Conservation (phyloP, 2,797 vertebrate genomes). For the Sciurus carolinensis region DNA sequence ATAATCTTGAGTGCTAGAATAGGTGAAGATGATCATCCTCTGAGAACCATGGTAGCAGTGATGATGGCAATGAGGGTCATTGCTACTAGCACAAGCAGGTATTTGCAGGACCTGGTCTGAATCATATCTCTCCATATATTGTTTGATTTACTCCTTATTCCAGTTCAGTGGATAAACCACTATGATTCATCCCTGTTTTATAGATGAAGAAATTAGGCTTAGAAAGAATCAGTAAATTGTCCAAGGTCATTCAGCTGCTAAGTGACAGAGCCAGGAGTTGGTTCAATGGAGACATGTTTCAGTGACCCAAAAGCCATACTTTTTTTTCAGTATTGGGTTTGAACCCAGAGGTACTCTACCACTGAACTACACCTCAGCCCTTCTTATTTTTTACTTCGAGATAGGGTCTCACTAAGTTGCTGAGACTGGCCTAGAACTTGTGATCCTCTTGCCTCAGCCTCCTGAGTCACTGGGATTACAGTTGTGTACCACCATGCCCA, state of each 20-base stretch:
- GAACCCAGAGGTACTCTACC: too few species aligned
- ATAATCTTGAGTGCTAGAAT: fast-evolving
- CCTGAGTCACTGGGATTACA: too few species aligned
- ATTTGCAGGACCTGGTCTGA: fast-evolving
- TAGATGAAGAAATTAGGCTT: background rate
- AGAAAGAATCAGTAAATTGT: background rate
- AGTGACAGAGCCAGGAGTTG: background rate
- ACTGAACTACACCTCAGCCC: too few species aligned
- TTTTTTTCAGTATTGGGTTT: background rate
- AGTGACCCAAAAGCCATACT: background rate
- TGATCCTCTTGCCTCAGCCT: too few species aligned
- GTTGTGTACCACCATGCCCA: too few species aligned
- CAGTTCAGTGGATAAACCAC: background rate
- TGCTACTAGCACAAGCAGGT: too few species aligned
- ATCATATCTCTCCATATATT: background rate
- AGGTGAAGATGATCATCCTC: fast-evolving
- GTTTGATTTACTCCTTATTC: background rate
- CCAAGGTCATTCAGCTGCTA: background rate
- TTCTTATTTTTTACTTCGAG: too few species aligned
- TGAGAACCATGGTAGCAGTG: fast-evolving
- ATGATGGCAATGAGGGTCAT: fast-evolving
- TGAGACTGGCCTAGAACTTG: too few species aligned
- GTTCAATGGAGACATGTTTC: background rate
- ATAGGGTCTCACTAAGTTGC: too few species aligned
- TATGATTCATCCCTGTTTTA: background rate